These are phyloP conservation scores for Corynorhinus townsendii DNA, from an alignment of 2,113 vertebrate genomes.

Conservation along the genomic window DNA sequence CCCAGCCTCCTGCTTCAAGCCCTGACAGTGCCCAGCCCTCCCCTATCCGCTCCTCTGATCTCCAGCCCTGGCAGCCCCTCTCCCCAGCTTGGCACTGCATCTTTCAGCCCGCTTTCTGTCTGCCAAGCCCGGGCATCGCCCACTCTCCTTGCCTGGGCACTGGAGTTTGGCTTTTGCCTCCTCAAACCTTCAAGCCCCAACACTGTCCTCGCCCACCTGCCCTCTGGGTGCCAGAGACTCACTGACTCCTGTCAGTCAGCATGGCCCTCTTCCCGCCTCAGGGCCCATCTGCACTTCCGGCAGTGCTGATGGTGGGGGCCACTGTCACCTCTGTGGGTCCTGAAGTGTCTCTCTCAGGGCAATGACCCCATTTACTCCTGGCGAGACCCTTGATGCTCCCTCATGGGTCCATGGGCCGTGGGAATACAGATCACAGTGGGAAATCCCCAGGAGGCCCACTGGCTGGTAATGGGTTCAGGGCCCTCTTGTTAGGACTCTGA, in stretches of 20 bases:
- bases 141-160: constrained; percentile 58
- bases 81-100: constrained; percentile 67
- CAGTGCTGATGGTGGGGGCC: background rate
- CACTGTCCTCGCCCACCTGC: constrained; percentile 53
- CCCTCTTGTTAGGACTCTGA: background rate
- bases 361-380: background rate
- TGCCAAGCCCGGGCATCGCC: constrained; percentile 67
- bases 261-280: constrained; percentile 3
- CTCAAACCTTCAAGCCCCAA: constrained; percentile 66
- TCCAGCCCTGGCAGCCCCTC: constrained; percentile 65
- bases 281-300: background rate
- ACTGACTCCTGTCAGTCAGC: constrained; percentile 15
- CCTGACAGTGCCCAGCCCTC: constrained; percentile 53
- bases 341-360: background rate
- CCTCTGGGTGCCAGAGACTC: constrained; percentile 43
- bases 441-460: background rate
- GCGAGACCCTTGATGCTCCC: background rate
- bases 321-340: background rate
- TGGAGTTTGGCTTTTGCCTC: constrained; percentile 55
- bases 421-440: background rate
- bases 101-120: constrained; percentile 55
- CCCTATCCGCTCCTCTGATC: constrained; percentile 66
- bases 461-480: background rate
- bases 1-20: constrained; percentile 61
- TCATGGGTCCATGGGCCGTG: background rate